A percentile compares a stretch with the other conserved stretches of the same genome.
Evolutionary conservation across 2,797 vertebrate genomes (phyloP).

Genomic region (Distichodus sexfasciatus): DNA sequence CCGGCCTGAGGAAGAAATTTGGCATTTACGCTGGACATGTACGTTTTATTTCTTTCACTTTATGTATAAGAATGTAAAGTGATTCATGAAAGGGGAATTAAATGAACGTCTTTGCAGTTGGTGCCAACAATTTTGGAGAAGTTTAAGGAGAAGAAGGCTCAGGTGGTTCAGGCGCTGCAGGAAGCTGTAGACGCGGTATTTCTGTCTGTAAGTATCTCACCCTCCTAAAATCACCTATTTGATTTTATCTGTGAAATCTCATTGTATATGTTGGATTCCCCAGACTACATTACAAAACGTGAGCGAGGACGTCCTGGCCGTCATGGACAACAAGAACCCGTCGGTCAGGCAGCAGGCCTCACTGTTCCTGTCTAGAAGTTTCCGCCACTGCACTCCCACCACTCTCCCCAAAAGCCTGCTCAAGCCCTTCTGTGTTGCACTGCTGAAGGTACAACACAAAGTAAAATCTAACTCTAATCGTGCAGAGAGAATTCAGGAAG

Average conservation of each 20-base stretch:
- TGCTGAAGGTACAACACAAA: slow-evolving; percentile 83
- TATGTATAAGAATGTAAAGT: too few relatives aligned
- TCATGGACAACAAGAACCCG: slow-evolving; percentile 99
- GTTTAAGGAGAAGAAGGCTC: slow-evolving; percentile 98
- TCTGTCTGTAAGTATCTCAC: slow-evolving; percentile 81
- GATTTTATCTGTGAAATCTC: too few relatives aligned
- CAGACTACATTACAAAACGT: slow-evolving; percentile 93
- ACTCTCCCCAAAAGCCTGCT: slow-evolving; percentile 88
- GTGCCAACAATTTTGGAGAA: slow-evolving; percentile 96
- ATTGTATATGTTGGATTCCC: background rate
- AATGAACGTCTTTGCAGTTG: slow-evolving; percentile 71
- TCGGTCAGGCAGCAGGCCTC: slow-evolving; percentile 96
- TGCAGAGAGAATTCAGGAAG: too few relatives aligned
- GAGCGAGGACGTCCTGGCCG: slow-evolving; percentile 90
- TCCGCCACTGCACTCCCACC: slow-evolving; percentile 87
- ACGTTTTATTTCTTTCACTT: slow-evolving; percentile 55
- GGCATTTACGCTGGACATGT: slow-evolving; percentile 90
- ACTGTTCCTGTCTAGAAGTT: slow-evolving; percentile 92
- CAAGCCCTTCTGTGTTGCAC: slow-evolving; percentile 91
- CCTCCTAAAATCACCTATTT: too few relatives aligned
- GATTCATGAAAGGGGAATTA: too few relatives aligned
- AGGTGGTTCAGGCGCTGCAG: slow-evolving; percentile 94
- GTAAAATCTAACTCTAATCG: background rate
- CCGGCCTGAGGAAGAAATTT: slow-evolving; percentile 97
- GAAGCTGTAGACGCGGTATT: slow-evolving; percentile 96